phyloP scores from a whole-genome alignment of 2,113 vertebrate genomes.

The Platycercus adscitus region DNA sequence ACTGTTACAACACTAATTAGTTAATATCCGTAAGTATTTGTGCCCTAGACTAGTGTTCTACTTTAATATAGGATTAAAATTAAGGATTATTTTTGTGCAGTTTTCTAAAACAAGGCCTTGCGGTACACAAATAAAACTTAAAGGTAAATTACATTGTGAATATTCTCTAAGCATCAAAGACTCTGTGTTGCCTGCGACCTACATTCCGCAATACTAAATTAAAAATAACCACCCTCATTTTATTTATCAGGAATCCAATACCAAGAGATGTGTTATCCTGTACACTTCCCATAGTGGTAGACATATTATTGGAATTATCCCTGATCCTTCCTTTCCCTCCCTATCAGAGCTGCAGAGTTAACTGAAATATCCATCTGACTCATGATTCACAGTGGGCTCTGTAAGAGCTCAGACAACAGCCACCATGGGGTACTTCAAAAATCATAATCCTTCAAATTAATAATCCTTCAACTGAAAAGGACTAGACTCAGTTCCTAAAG shows the following conservation, averaged over 20 bases:
- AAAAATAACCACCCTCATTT: not conserved
- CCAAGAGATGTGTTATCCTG: not conserved
- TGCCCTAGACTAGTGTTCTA: not conserved
- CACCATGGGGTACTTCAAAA: not conserved
- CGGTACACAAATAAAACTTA: not conserved
- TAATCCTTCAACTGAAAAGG: not conserved
- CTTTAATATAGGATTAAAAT: not conserved
- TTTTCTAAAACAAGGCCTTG: not conserved
- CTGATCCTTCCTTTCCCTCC: conserved; percentile 23
- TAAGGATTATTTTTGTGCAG: not conserved
- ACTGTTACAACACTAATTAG: not conserved
- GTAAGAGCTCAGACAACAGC: not conserved
- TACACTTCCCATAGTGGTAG: not conserved
- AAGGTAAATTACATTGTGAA: not conserved
- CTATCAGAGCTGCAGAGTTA: conserved; percentile 23
- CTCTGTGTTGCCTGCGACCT: not conserved
- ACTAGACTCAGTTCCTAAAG: not conserved
- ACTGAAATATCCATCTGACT: conserved; percentile 51
- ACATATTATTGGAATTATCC: conserved; percentile 24
- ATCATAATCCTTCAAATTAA: not conserved
- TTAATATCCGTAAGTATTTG: not conserved
- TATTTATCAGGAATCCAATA: not conserved
- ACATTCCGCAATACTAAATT: not conserved
- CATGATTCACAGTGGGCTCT: not conserved
- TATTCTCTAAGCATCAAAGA: not conserved